Evolutionary conservation across 2,113 vertebrate genomes (phyloP), one percentile per base, ranked within the genome.

Genomic region (Silurus meridionalis): DNA sequence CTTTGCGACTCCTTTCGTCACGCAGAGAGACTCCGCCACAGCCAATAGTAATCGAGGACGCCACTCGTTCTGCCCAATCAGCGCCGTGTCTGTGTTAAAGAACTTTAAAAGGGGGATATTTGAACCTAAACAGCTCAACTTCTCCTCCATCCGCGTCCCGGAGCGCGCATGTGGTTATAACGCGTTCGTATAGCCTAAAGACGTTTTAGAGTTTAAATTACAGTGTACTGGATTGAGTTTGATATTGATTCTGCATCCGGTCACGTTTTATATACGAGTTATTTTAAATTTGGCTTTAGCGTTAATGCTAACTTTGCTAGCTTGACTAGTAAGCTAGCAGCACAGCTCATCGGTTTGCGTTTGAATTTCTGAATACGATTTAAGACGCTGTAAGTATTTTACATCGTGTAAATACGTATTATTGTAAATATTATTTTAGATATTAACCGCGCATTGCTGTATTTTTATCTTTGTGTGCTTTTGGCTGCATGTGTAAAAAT

Each of bases 91-190:
- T 8, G 14, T 6, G 87, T 94, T 94, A 94, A 94, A 93, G 93
- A 91, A 78, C 83, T 90, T 92, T 79, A 93, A 94, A 50, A 92
- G 91, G 93, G 93, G 90, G 89, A 7, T 84, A 85, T 95, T 96
- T 95, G 95, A 95, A 95, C 90, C 93, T 19, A 77, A 91, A 88
- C 75, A 48, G 53, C n/a, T 57, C 53, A 13, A n/a, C 6, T 7
- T 28, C 13, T 37, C 4, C 25, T 19, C 4, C 53, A 8, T 11
- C 0, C 0, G 52, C 14, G 37, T 37, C 37, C 37, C 37, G 37
- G 37, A 19, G 52, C 25, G 46, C n/a, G 53, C n/a, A 37, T 15
- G 7, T 25, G 5, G 21, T 21, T 53, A 55, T 53, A 15, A 14
- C 5, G 1, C 23, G 37, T 53, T 55, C 53, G 23, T 23, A 74